Conservation (phyloP, 1,140 invertebrate species). For the Reticulitermes speratus region DNA sequence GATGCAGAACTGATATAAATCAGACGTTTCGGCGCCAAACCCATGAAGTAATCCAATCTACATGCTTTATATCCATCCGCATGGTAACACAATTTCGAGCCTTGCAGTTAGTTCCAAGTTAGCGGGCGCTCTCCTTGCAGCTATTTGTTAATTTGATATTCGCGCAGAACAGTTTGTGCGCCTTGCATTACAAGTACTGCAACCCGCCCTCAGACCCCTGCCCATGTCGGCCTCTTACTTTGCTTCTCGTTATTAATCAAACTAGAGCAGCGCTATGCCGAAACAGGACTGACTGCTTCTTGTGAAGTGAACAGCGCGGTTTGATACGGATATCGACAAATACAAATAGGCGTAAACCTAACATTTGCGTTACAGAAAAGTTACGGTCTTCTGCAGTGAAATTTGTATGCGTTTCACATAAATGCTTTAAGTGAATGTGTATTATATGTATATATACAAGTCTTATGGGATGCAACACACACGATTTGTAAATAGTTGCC, state of each 20-base stretch:
- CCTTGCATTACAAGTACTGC: slow-evolving; percentile 2
- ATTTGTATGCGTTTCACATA: too few relatives aligned
- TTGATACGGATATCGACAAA: background rate
- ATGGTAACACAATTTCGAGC: slow-evolving; percentile 5
- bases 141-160: slow-evolving; percentile 17
- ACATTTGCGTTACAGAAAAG: too few relatives aligned
- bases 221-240: background rate
- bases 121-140: background rate
- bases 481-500: too few relatives aligned
- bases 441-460: too few relatives aligned
- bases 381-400: too few relatives aligned
- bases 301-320: background rate
- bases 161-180: slow-evolving; percentile 11
- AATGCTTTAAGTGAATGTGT: too few relatives aligned
- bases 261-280: background rate
- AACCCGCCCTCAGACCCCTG: background rate
- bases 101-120: background rate
- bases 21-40: too few relatives aligned
- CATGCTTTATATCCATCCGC: background rate
- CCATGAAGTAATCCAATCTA: too few relatives aligned
- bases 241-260: background rate
- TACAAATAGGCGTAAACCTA: too few relatives aligned
- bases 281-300: too few relatives aligned
- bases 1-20: too few relatives aligned
- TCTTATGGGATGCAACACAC: too few relatives aligned